phyloP scores from a whole-genome alignment of 2,797 vertebrate species.

The Sciurus vulgaris region DNA sequence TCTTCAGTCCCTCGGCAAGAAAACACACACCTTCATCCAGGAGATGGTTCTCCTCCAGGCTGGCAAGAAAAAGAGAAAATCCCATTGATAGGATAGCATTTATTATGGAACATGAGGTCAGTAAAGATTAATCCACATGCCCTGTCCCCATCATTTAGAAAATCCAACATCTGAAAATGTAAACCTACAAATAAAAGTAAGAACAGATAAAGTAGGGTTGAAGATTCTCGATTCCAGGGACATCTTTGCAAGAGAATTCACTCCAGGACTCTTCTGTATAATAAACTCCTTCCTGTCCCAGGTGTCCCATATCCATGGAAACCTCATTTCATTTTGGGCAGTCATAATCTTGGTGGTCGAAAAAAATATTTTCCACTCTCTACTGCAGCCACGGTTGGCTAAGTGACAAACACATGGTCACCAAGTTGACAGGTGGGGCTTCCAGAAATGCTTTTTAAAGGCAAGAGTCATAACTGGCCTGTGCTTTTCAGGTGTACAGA shows the following conservation, averaged over 20 bases:
- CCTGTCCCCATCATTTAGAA: not conserved
- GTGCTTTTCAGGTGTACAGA: not conserved
- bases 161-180: not conserved
- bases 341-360: not conserved
- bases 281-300: not conserved
- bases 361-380: not conserved
- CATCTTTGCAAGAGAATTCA: not conserved
- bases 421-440: not conserved
- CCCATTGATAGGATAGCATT: not conserved
- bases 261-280: not conserved
- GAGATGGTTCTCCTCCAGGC: conserved; percentile 85
- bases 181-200: not conserved
- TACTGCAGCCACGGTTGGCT: not conserved
- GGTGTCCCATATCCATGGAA: not conserved
- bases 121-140: not conserved
- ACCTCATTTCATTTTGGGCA: not conserved
- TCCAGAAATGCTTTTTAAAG: not conserved
- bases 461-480: not conserved
- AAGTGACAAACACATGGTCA: not conserved
- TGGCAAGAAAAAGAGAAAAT: conserved; percentile 58
- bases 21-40: conserved; percentile 77
- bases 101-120: not conserved
- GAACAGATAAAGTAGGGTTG: not conserved
- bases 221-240: not conserved
- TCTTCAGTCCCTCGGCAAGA: conserved; percentile 81